Evolutionary conservation across 2,113 vertebrate genomes (phyloP).

Genomic region (Puffinus mauretanicus): DNA sequence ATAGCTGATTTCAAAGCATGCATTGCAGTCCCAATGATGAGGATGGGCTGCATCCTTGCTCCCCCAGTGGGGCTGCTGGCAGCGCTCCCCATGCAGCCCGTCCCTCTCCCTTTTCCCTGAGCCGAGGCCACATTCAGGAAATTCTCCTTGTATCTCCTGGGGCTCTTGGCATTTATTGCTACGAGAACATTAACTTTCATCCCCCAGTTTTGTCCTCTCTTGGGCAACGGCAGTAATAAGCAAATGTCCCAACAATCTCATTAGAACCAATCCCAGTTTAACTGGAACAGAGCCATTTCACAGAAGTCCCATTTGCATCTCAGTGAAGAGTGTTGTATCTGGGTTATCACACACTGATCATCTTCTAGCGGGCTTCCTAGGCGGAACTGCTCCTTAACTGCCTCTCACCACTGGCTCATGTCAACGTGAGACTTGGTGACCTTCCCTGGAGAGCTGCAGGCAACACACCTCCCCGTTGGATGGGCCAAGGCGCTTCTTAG

Average conservation of each 20-base stretch:
- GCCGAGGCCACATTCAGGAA: not conserved
- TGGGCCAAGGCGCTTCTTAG: not conserved
- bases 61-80: not conserved
- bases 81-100: not conserved
- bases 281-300: not conserved
- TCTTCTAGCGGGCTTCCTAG: not conserved
- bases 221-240: not conserved
- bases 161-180: not conserved
- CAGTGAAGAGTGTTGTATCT: not conserved
- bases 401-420: not conserved
- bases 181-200: not conserved
- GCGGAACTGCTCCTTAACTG: not conserved
- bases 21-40: not conserved
- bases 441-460: not conserved
- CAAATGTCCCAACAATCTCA: not conserved
- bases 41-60: not conserved
- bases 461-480: fast-evolving
- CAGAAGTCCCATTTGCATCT: not conserved
- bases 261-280: not conserved
- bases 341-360: not conserved
- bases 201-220: not conserved
- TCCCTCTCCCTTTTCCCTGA: not conserved
- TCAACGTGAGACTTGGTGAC: not conserved
- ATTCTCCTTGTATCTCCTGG: not conserved
- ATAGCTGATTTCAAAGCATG: not conserved